Evolutionary conservation across 1,140 invertebrate genomes (phyloP).

Genomic region (Eulimnadia texana): DNA sequence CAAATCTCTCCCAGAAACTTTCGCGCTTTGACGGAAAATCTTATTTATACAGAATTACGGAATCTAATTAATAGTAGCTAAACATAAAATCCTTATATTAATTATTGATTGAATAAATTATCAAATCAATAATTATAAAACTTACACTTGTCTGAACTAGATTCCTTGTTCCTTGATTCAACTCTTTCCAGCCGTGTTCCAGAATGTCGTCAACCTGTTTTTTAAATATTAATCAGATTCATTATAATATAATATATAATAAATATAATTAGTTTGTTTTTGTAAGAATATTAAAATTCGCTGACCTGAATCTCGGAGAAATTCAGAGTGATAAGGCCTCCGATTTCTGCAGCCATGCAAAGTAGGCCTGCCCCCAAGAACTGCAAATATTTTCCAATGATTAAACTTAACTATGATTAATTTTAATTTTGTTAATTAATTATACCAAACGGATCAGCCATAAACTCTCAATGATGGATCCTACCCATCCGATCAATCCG

Average conservation of each 20-base stretch:
- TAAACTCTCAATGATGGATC: conserved; percentile 25
- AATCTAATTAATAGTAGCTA: too few relatives aligned
- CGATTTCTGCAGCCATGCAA: conserved; percentile 28
- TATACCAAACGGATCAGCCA: conserved; percentile 27
- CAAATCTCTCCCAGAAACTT: too few relatives aligned
- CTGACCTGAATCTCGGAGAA: conserved; percentile 28
- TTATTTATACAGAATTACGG: too few relatives aligned
- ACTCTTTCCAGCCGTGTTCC: conserved; percentile 30
- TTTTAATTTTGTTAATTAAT: not conserved
- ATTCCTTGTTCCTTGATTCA: conserved; percentile 31
- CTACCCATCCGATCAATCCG: conserved; percentile 29
- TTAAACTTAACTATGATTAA: not conserved
- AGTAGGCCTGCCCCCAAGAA: conserved; percentile 28
- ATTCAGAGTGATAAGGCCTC: conserved; percentile 29
- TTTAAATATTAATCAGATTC: not conserved
- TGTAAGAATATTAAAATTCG: too few relatives aligned
- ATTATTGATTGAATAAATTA: not conserved
- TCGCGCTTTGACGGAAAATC: too few relatives aligned
- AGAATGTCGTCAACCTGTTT: conserved; percentile 30
- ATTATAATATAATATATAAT: too few relatives aligned
- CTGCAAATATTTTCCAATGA: conserved; percentile 20
- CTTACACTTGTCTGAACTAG: conserved; percentile 30
- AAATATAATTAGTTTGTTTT: too few relatives aligned
- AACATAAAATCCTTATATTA: too few relatives aligned
- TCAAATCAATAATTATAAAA: not conserved